phyloP scores from a whole-genome alignment of 2,888 invertebrate genomes.

The Acanthosoma haemorrhoidale region DNA sequence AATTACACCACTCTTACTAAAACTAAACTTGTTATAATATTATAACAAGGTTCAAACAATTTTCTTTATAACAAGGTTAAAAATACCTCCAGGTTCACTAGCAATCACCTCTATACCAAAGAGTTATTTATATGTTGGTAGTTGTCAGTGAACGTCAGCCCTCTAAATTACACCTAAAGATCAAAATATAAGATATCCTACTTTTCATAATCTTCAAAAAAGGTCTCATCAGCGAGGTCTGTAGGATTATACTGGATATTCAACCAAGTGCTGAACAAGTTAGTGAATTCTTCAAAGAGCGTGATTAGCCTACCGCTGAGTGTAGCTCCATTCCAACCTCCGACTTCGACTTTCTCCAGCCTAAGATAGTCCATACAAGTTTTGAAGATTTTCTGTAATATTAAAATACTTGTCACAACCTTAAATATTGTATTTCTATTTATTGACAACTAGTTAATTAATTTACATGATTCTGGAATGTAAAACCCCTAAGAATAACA shows the following conservation, averaged over 20 bases:
- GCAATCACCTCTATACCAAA: too few relatives aligned
- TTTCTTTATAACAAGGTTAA: too few relatives aligned
- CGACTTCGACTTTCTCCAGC: slow-evolving; percentile 77
- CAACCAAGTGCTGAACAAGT: slow-evolving; percentile 48
- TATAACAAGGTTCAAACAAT: too few relatives aligned
- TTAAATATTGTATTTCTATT: not conserved
- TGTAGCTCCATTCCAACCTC: slow-evolving; percentile 60
- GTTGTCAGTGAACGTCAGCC: too few relatives aligned
- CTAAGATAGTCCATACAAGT: slow-evolving; percentile 77
- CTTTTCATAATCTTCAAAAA: slow-evolving; percentile 58
- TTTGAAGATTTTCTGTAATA: slow-evolving; percentile 59
- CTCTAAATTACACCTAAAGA: too few relatives aligned
- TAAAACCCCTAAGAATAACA: too few relatives aligned
- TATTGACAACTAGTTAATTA: not conserved
- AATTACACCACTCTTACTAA: too few relatives aligned
- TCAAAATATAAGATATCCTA: too few relatives aligned
- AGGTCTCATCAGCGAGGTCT: slow-evolving; percentile 61
- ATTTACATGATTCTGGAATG: not conserved
- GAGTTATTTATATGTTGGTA: too few relatives aligned
- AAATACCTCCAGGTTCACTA: too few relatives aligned
- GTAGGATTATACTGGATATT: slow-evolving; percentile 64
- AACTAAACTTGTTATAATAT: too few relatives aligned
- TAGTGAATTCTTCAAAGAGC: slow-evolving; percentile 46
- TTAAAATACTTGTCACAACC: not conserved
- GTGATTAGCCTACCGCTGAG: slow-evolving; percentile 52